phyloP scores from a whole-genome alignment of 2,797 vertebrate species.

The Sardinella longiceps region DNA sequence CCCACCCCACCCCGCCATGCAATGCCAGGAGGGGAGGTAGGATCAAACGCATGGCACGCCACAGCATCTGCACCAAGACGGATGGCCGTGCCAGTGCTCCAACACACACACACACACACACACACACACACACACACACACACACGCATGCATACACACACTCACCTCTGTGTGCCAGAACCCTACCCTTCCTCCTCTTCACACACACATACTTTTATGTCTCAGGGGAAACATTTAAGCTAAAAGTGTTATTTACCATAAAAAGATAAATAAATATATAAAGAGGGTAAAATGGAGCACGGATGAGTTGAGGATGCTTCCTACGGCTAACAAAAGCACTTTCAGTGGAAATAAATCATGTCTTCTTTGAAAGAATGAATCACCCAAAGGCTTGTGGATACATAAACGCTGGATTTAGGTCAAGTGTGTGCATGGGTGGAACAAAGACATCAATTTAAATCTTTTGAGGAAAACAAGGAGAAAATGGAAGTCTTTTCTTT shows the following conservation, averaged over 20 bases:
- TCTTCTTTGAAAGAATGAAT: background rate
- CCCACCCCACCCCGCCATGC: background rate
- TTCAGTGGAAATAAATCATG: background rate
- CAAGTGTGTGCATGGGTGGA: background rate
- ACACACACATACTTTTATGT: background rate
- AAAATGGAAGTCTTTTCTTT: no score
- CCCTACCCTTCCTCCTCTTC: background rate
- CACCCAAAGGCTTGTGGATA: background rate
- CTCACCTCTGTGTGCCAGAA: background rate
- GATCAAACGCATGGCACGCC: background rate
- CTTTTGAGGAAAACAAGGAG: background rate
- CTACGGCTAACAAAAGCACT: background rate
- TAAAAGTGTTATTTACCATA: background rate
- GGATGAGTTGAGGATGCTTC: background rate
- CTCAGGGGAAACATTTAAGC: background rate
- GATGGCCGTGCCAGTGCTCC: background rate
- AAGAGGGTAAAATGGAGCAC: background rate
- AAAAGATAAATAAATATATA: background rate
- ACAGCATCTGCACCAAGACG: constrained; percentile 14
- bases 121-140: background rate
- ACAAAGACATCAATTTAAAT: background rate
- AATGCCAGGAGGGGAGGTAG: background rate
- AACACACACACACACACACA: background rate
- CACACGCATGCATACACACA: background rate
- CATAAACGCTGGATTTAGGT: background rate